phyloP scores from a whole-genome alignment of 2,797 vertebrate species.

The Furcifer pardalis region DNA sequence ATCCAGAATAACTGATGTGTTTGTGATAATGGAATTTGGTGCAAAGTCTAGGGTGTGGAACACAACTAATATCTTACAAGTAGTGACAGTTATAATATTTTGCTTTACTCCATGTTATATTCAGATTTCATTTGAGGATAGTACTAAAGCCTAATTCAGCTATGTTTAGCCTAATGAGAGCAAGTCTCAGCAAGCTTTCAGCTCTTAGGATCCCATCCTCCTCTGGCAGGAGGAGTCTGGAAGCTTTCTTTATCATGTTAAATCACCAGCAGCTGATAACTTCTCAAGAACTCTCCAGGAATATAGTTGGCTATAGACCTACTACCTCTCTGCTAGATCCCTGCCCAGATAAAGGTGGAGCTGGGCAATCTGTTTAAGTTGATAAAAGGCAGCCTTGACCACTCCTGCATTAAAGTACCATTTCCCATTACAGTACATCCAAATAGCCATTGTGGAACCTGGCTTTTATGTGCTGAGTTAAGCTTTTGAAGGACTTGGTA shows the following conservation, averaged over 20 bases:
- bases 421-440: background rate
- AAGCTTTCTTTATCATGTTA: background rate
- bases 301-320: too few species aligned
- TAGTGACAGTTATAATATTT: background rate
- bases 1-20: background rate
- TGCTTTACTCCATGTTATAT: background rate
- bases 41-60: background rate
- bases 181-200: background rate
- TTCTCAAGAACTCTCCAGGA: too few species aligned
- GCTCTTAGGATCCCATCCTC: background rate
- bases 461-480: background rate
- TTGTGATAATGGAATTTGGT: background rate
- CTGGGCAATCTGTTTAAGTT: too few species aligned
- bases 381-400: too few species aligned
- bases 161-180: background rate
- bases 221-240: background rate
- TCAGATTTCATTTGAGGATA: background rate
- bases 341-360: too few species aligned
- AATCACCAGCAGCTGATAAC: background rate
- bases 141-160: background rate
- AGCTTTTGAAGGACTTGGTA: background rate
- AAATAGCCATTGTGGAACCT: background rate
- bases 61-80: background rate
- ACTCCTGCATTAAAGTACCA: background rate
- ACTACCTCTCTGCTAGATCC: too few species aligned